Percentiles rank a stretch among this genome's conserved stretches.
phyloP scores from a whole-genome alignment of 1,140 invertebrate species.

The Helicorthomorpha holstii region DNA sequence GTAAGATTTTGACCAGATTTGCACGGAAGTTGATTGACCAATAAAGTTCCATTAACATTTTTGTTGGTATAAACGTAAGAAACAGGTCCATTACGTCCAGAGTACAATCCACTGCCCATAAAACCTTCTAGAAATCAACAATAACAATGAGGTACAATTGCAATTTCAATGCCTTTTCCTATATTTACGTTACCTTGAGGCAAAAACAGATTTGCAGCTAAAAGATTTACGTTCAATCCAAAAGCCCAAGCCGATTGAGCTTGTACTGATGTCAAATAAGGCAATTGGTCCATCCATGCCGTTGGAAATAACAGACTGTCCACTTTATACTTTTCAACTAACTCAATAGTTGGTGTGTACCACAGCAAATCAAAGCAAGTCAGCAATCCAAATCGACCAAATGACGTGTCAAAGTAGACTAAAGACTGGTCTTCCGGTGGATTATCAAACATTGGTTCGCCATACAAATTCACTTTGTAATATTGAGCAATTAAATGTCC shows the following conservation, averaged over 20 bases:
- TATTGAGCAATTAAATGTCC: slow-evolving; percentile 44
- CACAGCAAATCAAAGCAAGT: slow-evolving; percentile 60
- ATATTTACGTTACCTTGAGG: slow-evolving; percentile 14
- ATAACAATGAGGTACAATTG: background rate
- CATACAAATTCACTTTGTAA: slow-evolving; percentile 53
- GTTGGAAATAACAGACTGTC: slow-evolving; percentile 50
- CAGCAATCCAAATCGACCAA: slow-evolving; percentile 46
- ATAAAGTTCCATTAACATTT: background rate
- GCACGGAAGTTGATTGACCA: background rate
- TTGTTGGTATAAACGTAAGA: background rate
- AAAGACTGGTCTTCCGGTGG: slow-evolving; percentile 30
- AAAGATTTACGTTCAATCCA: slow-evolving; percentile 34
- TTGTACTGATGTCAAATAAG: slow-evolving; percentile 37
- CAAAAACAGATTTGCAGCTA: slow-evolving; percentile 35
- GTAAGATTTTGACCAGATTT: background rate
- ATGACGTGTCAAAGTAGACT: slow-evolving; percentile 37
- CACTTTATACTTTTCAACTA: slow-evolving; percentile 32
- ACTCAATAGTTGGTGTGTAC: slow-evolving; percentile 34
- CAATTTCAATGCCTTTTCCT: background rate
- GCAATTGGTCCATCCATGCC: slow-evolving; percentile 52
- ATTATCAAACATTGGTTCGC: slow-evolving; percentile 31
- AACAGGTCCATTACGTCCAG: background rate
- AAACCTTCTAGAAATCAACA: background rate
- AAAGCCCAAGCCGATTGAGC: slow-evolving; percentile 36
- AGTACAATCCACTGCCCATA: background rate